These are phyloP conservation scores for Whitmania pigra DNA, from an alignment of 1,140 invertebrate species.

Conservation along the genomic window DNA sequence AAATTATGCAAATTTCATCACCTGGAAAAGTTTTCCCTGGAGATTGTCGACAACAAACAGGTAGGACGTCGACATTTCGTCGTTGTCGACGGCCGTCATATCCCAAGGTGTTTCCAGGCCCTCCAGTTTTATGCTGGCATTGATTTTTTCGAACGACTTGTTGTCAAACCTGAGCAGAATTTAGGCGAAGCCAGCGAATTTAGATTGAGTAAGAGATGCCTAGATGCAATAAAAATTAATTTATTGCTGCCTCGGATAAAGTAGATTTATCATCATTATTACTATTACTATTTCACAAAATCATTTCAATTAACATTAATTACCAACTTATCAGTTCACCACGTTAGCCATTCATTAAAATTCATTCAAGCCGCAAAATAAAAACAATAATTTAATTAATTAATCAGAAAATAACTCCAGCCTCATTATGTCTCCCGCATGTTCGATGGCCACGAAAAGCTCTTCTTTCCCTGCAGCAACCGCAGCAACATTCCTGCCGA, in stretches of 20 bases:
- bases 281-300: too few relatives aligned
- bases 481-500: background rate
- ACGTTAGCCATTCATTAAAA: too few relatives aligned
- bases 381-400: too few relatives aligned
- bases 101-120: conserved; percentile 6
- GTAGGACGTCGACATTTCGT: background rate
- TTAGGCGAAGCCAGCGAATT: background rate
- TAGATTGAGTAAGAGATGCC: background rate
- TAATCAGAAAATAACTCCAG: background rate
- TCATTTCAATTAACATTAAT: too few relatives aligned
- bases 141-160: background rate
- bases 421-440: background rate
- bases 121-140: background rate
- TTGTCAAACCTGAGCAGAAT: background rate
- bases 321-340: too few relatives aligned
- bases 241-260: too few relatives aligned
- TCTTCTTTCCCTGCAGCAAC: background rate
- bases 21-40: conserved; percentile 1
- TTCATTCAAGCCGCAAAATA: too few relatives aligned
- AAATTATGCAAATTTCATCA: too few relatives aligned
- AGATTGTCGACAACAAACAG: background rate
- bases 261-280: too few relatives aligned
- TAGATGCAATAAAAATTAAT: background rate
- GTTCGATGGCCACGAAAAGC: conserved; percentile 5
- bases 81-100: background rate